Evolutionary conservation across 2,797 vertebrate genomes (phyloP).

Genomic region (Thalassophryne amazonica): DNA sequence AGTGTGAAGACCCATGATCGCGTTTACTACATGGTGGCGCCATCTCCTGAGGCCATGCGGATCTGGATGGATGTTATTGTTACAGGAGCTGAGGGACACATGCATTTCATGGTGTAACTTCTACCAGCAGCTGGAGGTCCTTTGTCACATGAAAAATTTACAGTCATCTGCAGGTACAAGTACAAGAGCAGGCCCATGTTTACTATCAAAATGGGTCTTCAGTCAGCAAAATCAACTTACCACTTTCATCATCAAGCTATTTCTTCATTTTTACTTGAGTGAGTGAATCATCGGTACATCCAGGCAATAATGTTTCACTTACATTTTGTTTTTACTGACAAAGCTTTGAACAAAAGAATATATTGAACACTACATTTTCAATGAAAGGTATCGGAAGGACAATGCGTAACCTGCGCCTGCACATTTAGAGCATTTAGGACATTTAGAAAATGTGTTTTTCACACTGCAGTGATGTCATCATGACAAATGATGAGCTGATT

Average conservation of each 20-base stretch:
- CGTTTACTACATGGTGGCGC: conserved; percentile 97
- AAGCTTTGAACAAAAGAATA: too few species aligned
- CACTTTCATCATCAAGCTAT: conserved; percentile 39
- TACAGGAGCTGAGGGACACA: conserved; percentile 94
- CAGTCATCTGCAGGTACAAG: neutral
- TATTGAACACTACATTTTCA: too few species aligned
- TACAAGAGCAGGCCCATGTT: neutral
- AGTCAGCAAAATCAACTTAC: conserved; percentile 5
- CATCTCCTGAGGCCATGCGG: conserved; percentile 94
- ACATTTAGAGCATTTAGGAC: too few species aligned
- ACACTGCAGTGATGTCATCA: too few species aligned
- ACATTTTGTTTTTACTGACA: neutral
- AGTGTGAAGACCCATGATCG: conserved; percentile 96
- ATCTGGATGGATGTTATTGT: conserved; percentile 99
- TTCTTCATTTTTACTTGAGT: conserved; percentile 1
- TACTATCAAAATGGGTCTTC: neutral
- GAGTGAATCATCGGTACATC: conserved; percentile 2
- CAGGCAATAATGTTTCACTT: neutral
- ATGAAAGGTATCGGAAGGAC: too few species aligned
- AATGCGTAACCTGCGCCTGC: too few species aligned
- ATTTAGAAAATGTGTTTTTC: too few species aligned
- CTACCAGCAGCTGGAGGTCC: neutral
- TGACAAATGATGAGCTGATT: too few species aligned
- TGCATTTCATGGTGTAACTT: conserved; percentile 89
- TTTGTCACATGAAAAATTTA: neutral